A percentile compares a stretch with the other conserved stretches of the same genome.
These are phyloP conservation scores for Microtus ochrogaster DNA, from an alignment of 2,113 vertebrate species.

Conservation along the genomic window DNA sequence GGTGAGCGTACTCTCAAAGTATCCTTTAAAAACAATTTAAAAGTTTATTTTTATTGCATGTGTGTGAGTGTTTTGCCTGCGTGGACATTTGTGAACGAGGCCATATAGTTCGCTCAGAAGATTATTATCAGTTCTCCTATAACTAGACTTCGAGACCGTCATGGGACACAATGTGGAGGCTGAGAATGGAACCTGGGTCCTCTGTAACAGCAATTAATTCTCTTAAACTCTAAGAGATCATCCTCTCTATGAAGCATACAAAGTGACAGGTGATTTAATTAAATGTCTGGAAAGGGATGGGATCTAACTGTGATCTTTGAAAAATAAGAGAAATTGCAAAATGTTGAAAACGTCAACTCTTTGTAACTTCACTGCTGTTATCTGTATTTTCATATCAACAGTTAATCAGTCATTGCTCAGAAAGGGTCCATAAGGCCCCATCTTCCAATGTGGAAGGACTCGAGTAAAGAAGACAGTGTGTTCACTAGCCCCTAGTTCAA, in stretches of 20 bases:
- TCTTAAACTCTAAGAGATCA: background rate
- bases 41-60: background rate
- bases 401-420: background rate
- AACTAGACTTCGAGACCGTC: background rate
- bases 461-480: background rate
- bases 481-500: background rate
- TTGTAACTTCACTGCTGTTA: too few species aligned
- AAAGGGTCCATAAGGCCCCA: too few species aligned
- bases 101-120: background rate
- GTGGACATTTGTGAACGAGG: background rate
- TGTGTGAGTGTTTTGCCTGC: background rate
- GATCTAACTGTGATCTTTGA: background rate
- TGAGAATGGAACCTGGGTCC: too few species aligned
- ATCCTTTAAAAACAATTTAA: background rate
- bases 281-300: background rate
- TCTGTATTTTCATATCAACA: background rate
- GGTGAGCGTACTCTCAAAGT: slow-evolving; percentile 51
- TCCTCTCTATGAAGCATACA: background rate
- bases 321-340: background rate
- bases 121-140: background rate
- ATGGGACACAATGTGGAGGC: background rate
- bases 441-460: background rate
- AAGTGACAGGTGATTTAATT: background rate
- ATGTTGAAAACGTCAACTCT: background rate
- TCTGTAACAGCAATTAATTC: background rate